Conservation (phyloP, 2,113 vertebrate species). For the Melospiza melodia region DNA sequence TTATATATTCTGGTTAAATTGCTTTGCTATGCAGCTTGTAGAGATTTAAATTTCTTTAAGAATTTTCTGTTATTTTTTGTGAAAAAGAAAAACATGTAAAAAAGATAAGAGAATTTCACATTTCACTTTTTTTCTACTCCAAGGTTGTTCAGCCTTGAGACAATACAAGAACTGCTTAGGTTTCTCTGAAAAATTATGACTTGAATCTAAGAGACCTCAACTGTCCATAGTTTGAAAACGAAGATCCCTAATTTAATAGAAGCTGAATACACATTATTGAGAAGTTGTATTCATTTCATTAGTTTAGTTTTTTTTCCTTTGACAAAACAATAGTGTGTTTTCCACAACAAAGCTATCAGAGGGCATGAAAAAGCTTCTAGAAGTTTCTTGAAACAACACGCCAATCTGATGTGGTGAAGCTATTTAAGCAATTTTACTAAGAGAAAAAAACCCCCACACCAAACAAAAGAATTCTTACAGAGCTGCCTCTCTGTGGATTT, state of each 20-base stretch:
- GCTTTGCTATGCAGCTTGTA: constrained; percentile 51
- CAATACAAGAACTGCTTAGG: background rate
- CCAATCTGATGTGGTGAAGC: background rate
- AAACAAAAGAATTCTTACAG: background rate
- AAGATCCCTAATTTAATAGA: background rate
- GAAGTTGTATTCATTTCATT: background rate
- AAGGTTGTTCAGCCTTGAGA: background rate
- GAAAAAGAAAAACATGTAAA: background rate
- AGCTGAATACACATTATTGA: background rate
- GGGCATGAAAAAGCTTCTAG: background rate
- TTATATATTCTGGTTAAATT: constrained; percentile 55
- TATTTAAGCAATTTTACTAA: background rate
- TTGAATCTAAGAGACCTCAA: background rate
- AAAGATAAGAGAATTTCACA: background rate
- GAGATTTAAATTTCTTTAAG: constrained; percentile 46
- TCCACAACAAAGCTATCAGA: background rate
- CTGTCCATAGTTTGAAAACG: background rate
- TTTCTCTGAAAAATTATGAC: background rate
- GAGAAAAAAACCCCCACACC: background rate
- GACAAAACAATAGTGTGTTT: background rate
- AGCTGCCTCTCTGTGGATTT: background rate
- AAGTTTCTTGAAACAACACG: background rate
- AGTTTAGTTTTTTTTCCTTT: background rate
- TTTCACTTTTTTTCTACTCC: background rate
- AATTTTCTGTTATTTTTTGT: constrained; percentile 48